phyloP scores from a whole-genome alignment of 2,888 invertebrate genomes.

The Operophtera brumata region DNA sequence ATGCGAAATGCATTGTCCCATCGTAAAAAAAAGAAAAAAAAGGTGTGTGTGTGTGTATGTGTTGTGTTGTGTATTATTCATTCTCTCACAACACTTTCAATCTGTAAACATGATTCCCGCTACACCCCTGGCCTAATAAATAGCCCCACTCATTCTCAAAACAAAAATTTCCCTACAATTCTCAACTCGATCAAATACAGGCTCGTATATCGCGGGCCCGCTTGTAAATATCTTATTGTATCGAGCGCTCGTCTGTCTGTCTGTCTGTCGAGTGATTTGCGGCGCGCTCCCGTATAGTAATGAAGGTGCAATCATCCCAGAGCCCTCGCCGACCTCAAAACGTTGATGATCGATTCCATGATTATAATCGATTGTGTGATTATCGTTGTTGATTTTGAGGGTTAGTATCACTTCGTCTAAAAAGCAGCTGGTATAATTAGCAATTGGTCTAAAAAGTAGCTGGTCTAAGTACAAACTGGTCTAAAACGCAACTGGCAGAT shows the following conservation, averaged over 20 bases:
- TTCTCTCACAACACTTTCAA: too few relatives aligned
- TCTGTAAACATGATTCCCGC: not conserved
- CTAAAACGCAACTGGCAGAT: too few relatives aligned
- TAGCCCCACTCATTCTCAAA: constrained; percentile 44
- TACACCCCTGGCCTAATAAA: constrained; percentile 32
- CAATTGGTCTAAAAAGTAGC: too few relatives aligned
- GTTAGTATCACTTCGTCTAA: too few relatives aligned
- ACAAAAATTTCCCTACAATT: constrained; percentile 52
- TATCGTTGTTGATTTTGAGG: constrained; percentile 28
- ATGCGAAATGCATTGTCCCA: too few relatives aligned
- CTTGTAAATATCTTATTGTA: constrained; percentile 73
- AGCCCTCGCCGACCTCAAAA: constrained; percentile 49
- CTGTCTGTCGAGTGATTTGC: constrained; percentile 66
- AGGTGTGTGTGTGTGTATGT: too few relatives aligned
- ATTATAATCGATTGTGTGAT: constrained; percentile 52
- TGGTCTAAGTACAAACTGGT: too few relatives aligned
- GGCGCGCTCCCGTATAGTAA: constrained; percentile 67
- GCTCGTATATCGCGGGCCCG: constrained; percentile 39
- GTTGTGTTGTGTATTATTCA: too few relatives aligned
- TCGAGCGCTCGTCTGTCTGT: constrained; percentile 61
- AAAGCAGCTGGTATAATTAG: too few relatives aligned
- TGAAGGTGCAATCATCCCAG: constrained; percentile 63
- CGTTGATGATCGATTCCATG: constrained; percentile 59
- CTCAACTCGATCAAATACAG: constrained; percentile 30
- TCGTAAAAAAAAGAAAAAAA: too few relatives aligned